Percentiles rank a stretch among this genome's conserved stretches.
Evolutionary conservation across 2,113 vertebrate species (phyloP).

Genomic region (Indicator maculatus): DNA sequence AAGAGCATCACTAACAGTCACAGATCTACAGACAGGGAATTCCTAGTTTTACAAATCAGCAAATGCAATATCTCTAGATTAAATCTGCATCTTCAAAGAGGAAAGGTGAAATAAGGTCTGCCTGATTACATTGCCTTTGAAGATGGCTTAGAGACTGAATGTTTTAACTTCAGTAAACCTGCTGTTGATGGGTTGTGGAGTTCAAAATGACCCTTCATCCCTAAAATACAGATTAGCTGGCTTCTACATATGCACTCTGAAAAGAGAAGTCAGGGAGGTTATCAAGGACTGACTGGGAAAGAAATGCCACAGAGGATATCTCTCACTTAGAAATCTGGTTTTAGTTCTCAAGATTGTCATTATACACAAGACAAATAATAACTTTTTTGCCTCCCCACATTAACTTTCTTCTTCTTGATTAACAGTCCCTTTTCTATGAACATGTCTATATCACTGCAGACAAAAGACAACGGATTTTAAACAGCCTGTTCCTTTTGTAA

Average conservation of each 20-base stretch:
- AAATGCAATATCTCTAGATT: not conserved
- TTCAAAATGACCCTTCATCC: conserved; percentile 7
- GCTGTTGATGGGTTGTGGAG: not conserved
- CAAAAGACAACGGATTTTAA: not conserved
- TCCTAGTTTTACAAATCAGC: not conserved
- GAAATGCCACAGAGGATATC: not conserved
- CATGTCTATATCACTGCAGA: not conserved
- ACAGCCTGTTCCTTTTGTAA: not conserved
- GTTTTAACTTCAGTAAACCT: conserved; percentile 4
- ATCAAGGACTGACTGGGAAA: not conserved
- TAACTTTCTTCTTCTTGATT: not conserved
- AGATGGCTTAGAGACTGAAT: not conserved
- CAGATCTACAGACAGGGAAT: not conserved
- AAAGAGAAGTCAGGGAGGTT: not conserved
- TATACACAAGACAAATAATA: not conserved
- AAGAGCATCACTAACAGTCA: not conserved
- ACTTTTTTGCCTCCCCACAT: not conserved
- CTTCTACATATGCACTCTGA: not conserved
- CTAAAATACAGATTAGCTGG: not conserved
- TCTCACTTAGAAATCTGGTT: not conserved
- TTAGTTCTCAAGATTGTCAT: not conserved
- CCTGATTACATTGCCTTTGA: not conserved
- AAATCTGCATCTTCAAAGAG: conserved; percentile 4
- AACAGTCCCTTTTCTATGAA: not conserved
- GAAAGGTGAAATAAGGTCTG: not conserved